Base-by-base conservation (phyloP, 2,888 invertebrate genomes). In the Oeneis ivallda region DNA sequence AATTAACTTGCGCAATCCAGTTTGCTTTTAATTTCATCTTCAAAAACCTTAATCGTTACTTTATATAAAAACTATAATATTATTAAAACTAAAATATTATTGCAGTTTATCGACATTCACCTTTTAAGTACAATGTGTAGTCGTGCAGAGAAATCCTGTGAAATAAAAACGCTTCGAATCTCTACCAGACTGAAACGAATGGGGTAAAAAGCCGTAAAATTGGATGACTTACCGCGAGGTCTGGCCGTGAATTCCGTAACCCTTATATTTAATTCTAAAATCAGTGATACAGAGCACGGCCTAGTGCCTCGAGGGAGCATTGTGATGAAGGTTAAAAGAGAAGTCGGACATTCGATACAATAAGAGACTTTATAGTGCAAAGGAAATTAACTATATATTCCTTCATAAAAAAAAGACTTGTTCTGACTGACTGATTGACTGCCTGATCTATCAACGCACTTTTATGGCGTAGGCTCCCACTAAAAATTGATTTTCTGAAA, bases 181-280 rank as follows among this genome's bases (percentile, higher is more conserved):
- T 60, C 34, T 37, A 60, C 17, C 39, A 58, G 58, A 58, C 58
- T 58, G 58, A 60, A 60, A 47, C 37, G 39, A 60, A 60, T 60
- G 49, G 37, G 17, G 60, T 37, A 37, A 49, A 50, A 49, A 8
- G 60, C 49, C 60, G 60, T 60, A 60, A 60, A 60, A 60, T 60
- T 60, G 47, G 49, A 60, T 60, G 60, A 60, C 47, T 50, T 50
- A 60, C 49, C 47, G 50, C 9, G 37, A 50, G 60, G 60, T 60
- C 60, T 60, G 60, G 49, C 19, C 39, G 60, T 60, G 60, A 60
- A 58, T 60, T 60, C 39, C 13, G 49, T 49, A 37, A 49, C 60
- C 60, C 60, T 47, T 60, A 60, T 60, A 50, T 49, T 49, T 60
- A 49, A 60, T 19, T 17, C 60, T 49, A 37, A 49, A 60, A 60